Base-by-base conservation (phyloP, 2,888 invertebrate species). In the Lithophane ornitopus region DNA sequence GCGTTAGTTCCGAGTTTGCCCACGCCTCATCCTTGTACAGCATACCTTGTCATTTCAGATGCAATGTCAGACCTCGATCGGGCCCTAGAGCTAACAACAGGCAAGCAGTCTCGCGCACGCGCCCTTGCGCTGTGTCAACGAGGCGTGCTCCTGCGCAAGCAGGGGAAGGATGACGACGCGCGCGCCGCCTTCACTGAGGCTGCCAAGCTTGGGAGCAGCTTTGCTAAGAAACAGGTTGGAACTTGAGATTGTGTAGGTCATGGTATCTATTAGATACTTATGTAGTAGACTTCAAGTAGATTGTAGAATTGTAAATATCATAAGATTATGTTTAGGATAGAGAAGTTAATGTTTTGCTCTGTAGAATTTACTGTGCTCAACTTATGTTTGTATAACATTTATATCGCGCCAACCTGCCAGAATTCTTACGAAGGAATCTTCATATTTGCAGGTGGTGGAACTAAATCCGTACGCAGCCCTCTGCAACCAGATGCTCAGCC, bases 381-480 rank as follows among this genome's bases (percentile, higher is more conserved):
- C 6, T 34, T 34, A 34, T 34, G 34, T 34, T 34, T 4, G 2
- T 34, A 2, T 34, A 4, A n/a, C n/a, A 4, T 34, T 34, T 34
- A 7, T 39, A 22, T 28, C 19, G 14, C 11, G 28, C 4, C 14
- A 41, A 14, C 7, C 8, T 71, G 9, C 3, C 41, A 19, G 9
- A n/a, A n/a, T 73, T 44, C 3, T 41, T 1, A 62, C 16, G 2
- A 39, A 28, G 7, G 0, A 12, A 56, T 54, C 61, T 75, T 63
- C 39, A 28, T 49, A 52, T 65, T 70, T 96, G 41, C 96, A 98
- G 97, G 96, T 99, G 70, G 98, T 99, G 7, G 98, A 98, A 91
- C 93, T 99, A 91, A 99, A 99, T 95, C 99, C 99, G 0, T 99
- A 99, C 92, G 99, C 99, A 7, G 99, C 99, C 0, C 97, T 99